Evolutionary conservation across 1,140 invertebrate genomes (phyloP), one percentile per base, ranked within the genome.

Genomic region (Leucophenga varia): DNA sequence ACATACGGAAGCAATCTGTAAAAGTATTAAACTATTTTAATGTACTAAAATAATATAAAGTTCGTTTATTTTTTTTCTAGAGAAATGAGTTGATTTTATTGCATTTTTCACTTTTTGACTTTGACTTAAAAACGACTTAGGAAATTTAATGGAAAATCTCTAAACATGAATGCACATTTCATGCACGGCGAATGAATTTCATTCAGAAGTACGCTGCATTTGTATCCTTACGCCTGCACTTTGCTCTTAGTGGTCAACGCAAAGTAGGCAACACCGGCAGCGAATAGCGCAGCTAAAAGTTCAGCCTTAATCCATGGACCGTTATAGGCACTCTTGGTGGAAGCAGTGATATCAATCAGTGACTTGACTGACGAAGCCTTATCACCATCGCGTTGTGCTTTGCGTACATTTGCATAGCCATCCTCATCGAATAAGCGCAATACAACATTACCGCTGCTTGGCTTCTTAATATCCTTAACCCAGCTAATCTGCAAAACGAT

Each of bases 291-390:
- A 25, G 93, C 94, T 32, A 96, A 78, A 20, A 95, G 84, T 80
- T 97, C 94, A 9, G 91, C 93, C 63, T 94, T 93, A 9, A 97
- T 82, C 86, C 89, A 90, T 6, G 92, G 92, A 12, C 94, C 94
- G 55, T 86, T 87, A 77, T 93, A 96, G 48, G 92, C 86, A 55
- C 92, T 90, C 48, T 89, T 86, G 68, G 94, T 89, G 54, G 86
- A 84, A 1, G 95, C 74, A 18, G 83, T 79, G 32, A 96, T 84
- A 38, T 85, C 85, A 46, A 86, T 81, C 8, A 95, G 74, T 1
- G 90, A 85, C 52, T 87, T 84, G 6, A 94, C 84, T 36, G 77
- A 75, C 14, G 80, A 78, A 36, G 80, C 78, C 65, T 88, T 84
- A 63, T 86, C 85, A 34, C 82, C 82, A 55, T 83, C 83, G 44